phyloP scores from a whole-genome alignment of 2,888 invertebrate species.

The Drosophila rellima region DNA sequence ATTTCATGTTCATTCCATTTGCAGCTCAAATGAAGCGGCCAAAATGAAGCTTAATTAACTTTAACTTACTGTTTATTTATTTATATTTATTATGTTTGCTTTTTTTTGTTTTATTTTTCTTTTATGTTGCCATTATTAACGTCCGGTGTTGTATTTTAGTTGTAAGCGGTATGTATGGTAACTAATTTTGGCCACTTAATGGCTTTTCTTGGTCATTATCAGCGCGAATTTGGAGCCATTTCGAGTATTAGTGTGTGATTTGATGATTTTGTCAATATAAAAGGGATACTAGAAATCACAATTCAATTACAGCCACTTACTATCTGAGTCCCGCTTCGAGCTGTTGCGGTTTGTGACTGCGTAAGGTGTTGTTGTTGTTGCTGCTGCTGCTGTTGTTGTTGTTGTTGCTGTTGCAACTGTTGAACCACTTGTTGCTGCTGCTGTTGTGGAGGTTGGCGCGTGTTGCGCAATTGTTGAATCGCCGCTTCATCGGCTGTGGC shows the following conservation, averaged over 20 bases:
- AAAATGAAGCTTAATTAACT: slow-evolving; percentile 31
- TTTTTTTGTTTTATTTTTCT: no score
- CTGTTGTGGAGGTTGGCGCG: slow-evolving; percentile 63
- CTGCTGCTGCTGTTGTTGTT: slow-evolving; percentile 53
- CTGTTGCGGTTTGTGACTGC: slow-evolving; percentile 59
- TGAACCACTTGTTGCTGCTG: slow-evolving; percentile 50
- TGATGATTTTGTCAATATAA: not conserved
- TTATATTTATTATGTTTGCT: not conserved
- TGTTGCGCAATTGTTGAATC: slow-evolving; percentile 50
- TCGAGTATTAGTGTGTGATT: slow-evolving; percentile 9
- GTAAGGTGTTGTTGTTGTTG: slow-evolving; percentile 57
- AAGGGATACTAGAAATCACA: slow-evolving; percentile 31
- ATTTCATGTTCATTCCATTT: slow-evolving; percentile 23
- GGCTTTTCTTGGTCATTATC: slow-evolving; percentile 7
- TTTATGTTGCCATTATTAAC: slow-evolving; percentile 27
- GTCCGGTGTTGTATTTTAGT: slow-evolving; percentile 32
- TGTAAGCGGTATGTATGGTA: slow-evolving; percentile 10
- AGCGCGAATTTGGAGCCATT: slow-evolving; percentile 6
- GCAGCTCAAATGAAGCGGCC: slow-evolving; percentile 32
- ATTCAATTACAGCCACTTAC: slow-evolving; percentile 75
- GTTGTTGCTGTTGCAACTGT: slow-evolving; percentile 49
- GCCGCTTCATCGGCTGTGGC: slow-evolving; percentile 53
- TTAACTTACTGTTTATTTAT: slow-evolving; percentile 13
- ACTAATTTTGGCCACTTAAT: slow-evolving; percentile 6
- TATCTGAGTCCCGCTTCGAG: slow-evolving; percentile 67